phyloP scores from a whole-genome alignment of 1,140 invertebrate species.

The Ptiloglossa arizonensis region DNA sequence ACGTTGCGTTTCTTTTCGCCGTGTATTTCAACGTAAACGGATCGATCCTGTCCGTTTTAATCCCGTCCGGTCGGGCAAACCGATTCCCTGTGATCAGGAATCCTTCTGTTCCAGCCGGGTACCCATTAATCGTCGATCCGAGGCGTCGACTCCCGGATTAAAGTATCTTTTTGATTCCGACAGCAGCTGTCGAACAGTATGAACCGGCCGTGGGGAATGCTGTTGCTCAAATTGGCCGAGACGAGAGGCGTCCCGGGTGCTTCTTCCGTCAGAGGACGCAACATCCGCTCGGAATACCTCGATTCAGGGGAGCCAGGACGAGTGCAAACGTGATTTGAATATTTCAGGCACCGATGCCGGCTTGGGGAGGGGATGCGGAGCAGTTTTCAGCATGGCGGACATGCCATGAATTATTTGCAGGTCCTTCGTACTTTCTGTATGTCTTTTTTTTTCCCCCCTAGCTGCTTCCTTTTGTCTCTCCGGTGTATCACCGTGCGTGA shows the following conservation, averaged over 20 bases:
- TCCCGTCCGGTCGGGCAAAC: not conserved
- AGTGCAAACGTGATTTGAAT: slow-evolving; percentile 61
- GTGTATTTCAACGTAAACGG: not conserved
- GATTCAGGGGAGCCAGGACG: slow-evolving; percentile 35
- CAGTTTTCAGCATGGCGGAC: slow-evolving; percentile 10
- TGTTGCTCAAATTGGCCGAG: slow-evolving; percentile 51
- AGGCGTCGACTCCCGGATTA: not conserved
- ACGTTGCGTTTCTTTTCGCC: not conserved
- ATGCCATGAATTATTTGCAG: slow-evolving; percentile 47
- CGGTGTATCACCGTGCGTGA: not conserved
- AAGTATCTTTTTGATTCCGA: slow-evolving; percentile 27
- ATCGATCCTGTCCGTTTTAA: not conserved
- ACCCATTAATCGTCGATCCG: not conserved
- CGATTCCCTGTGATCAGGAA: slow-evolving; percentile 10
- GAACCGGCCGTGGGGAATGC: slow-evolving; percentile 3
- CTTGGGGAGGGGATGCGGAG: not conserved
- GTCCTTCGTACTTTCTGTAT: not conserved
- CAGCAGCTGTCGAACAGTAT: slow-evolving; percentile 26
- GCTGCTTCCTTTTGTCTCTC: not conserved
- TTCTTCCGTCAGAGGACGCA: slow-evolving; percentile 32
- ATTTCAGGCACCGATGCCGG: slow-evolving; percentile 45
- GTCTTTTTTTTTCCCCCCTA: not conserved
- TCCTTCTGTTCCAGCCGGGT: not conserved
- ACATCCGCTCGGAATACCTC: slow-evolving; percentile 47
- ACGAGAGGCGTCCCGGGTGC: slow-evolving; percentile 31